These are phyloP conservation scores for Hirundo rustica DNA, from an alignment of 2,797 vertebrate species.

Conservation along the genomic window DNA sequence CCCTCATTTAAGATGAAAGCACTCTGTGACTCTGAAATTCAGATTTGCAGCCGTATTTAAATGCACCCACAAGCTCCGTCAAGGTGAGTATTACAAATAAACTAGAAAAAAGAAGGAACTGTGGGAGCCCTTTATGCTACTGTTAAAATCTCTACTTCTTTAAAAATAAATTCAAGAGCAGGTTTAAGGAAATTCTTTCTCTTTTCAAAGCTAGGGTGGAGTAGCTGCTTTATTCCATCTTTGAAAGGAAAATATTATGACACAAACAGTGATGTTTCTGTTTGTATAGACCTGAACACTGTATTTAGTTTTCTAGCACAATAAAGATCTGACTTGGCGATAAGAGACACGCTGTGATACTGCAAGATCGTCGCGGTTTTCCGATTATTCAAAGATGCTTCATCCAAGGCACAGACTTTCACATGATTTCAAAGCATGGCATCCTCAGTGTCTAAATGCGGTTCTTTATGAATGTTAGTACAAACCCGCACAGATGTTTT, in stretches of 20 bases:
- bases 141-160: conserved; percentile 5
- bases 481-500: neutral
- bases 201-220: neutral
- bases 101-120: neutral
- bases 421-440: neutral
- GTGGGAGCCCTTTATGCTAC: neutral
- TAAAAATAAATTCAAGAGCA: neutral
- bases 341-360: neutral
- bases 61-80: neutral
- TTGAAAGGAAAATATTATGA: neutral
- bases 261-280: neutral
- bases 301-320: neutral
- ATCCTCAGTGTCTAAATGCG: neutral
- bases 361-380: neutral
- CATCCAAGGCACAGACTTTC: neutral
- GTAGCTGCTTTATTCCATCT: neutral
- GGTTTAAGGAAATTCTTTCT: neutral
- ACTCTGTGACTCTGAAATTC: neutral
- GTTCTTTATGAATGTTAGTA: neutral
- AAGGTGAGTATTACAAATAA: neutral
- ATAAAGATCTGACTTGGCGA: neutral
- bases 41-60: neutral
- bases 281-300: neutral
- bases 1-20: neutral
- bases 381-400: neutral